These are phyloP conservation scores for Micrasema longulum DNA, from an alignment of 1,140 invertebrate species.

Conservation along the genomic window DNA sequence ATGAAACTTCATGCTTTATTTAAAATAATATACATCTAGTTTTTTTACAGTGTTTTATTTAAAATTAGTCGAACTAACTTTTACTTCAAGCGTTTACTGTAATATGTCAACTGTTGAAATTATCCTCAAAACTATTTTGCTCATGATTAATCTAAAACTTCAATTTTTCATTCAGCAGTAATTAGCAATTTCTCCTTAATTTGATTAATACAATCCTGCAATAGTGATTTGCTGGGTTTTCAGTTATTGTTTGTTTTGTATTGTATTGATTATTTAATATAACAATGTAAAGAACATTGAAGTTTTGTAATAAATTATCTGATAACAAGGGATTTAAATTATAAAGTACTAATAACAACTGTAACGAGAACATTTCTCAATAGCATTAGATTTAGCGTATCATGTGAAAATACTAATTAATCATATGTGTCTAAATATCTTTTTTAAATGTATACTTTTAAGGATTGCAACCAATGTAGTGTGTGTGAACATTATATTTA, in stretches of 20 bases:
- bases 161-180: background rate
- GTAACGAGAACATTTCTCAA: slow-evolving; percentile 23
- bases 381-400: slow-evolving; percentile 34
- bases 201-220: too few relatives aligned
- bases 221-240: too few relatives aligned
- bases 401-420: slow-evolving; percentile 36
- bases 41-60: slow-evolving; percentile 45
- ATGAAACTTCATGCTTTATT: slow-evolving; percentile 39
- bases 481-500: slow-evolving; percentile 49
- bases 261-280: slow-evolving; percentile 10
- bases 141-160: background rate
- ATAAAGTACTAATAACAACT: slow-evolving; percentile 18
- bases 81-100: slow-evolving; percentile 2
- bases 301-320: slow-evolving; percentile 26
- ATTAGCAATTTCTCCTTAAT: background rate
- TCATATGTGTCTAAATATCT: slow-evolving; percentile 55
- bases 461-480: slow-evolving; percentile 45
- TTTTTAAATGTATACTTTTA: slow-evolving; percentile 54
- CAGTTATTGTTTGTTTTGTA: too few relatives aligned
- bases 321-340: slow-evolving; percentile 35
- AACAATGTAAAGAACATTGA: slow-evolving; percentile 14
- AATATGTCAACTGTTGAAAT: background rate
- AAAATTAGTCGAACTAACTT: slow-evolving; percentile 43
- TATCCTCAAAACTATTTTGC: slow-evolving; percentile 35
- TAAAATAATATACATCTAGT: slow-evolving; percentile 37